phyloP scores from a whole-genome alignment of 1,140 invertebrate species.

The Epicauta chinensis region DNA sequence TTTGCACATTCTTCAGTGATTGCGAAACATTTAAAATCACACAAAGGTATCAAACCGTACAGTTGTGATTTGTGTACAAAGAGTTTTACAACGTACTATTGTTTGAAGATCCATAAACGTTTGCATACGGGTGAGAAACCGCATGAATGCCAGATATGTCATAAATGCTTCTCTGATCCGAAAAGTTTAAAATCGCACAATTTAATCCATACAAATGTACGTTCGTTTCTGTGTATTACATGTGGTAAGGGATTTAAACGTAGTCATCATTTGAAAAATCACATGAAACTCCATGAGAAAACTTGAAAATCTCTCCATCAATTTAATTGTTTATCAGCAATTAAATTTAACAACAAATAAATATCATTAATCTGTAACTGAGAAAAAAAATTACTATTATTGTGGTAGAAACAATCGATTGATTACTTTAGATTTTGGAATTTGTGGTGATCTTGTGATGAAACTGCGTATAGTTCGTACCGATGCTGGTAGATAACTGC shows the following conservation, averaged over 20 bases:
- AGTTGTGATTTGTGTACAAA: slow-evolving; percentile 50
- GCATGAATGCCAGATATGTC: slow-evolving; percentile 39
- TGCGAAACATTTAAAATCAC: slow-evolving; percentile 54
- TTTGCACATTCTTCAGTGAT: slow-evolving; percentile 42
- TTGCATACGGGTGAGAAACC: slow-evolving; percentile 46
- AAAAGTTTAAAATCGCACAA: slow-evolving; percentile 42
- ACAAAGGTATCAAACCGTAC: slow-evolving; percentile 54
- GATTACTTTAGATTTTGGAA: no score
- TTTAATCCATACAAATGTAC: slow-evolving; percentile 48
- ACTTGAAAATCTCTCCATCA: no score
- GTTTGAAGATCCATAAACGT: slow-evolving; percentile 44
- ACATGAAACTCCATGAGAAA: slow-evolving; percentile 23
- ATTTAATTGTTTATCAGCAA: not conserved
- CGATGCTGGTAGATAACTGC: no score
- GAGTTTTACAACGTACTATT: slow-evolving; percentile 28
- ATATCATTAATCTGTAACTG: no score
- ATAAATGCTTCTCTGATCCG: slow-evolving; percentile 35
- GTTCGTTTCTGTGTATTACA: slow-evolving; percentile 47
- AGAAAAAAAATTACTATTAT: no score
- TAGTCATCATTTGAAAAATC: slow-evolving; percentile 31
- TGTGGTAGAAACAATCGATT: no score
- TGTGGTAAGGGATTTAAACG: slow-evolving; percentile 49
- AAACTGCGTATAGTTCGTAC: no score
- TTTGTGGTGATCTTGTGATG: no score
- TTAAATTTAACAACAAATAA: no score